Evolutionary conservation across 2,888 invertebrate species (phyloP).

Genomic region (Platynereis dumerilii): DNA sequence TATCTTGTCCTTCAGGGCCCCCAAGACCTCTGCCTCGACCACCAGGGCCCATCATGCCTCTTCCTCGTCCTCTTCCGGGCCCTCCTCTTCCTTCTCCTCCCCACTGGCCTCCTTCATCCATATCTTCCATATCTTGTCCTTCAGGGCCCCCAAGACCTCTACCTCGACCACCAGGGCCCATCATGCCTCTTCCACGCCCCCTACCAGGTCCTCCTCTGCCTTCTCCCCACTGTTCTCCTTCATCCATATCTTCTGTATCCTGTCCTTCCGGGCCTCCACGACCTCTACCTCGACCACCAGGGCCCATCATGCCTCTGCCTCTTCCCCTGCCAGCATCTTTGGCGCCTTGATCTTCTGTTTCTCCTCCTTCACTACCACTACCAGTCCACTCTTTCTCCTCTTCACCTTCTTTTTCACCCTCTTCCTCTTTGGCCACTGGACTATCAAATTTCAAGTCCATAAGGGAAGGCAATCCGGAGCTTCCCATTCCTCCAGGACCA

Average conservation of each 20-base stretch:
- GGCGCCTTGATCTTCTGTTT: background rate
- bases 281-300: conserved; percentile 20
- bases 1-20: background rate
- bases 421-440: conserved; percentile 5
- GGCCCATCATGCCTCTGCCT: background rate
- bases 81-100: conserved; percentile 1
- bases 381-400: conserved; percentile 3
- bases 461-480: background rate
- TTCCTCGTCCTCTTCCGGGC: conserved; percentile 2
- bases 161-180: conserved; percentile 19
- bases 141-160: conserved; percentile 11
- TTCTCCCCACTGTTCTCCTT: background rate
- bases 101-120: conserved; percentile 11
- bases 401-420: too few species aligned
- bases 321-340: conserved; percentile 3
- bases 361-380: conserved; percentile 11
- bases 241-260: too few species aligned
- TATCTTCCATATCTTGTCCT: background rate
- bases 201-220: too few species aligned
- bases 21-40: conserved; percentile 22
- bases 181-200: background rate
- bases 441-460: background rate
- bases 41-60: background rate
- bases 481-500: background rate
- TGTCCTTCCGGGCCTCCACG: conserved; percentile 1